Conservation (phyloP, 2,113 vertebrate species). For the Cairina moschata region DNA sequence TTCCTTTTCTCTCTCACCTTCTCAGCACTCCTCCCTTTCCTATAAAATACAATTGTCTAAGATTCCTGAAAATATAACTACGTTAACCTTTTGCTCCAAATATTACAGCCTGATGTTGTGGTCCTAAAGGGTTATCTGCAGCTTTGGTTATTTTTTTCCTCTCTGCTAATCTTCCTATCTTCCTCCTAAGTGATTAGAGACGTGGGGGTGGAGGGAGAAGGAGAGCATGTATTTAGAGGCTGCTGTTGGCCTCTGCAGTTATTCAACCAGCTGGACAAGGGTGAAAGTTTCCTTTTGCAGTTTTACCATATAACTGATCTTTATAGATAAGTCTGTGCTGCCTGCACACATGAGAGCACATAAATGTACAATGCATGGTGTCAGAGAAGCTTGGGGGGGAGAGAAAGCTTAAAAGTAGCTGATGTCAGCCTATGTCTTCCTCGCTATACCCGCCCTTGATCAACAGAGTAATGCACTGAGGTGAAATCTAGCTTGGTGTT, state of each 20-base stretch:
- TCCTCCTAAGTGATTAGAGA: slow-evolving; percentile 71
- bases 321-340: slow-evolving; percentile 15
- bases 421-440: slow-evolving; percentile 4
- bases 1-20: slow-evolving; percentile 19
- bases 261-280: slow-evolving; percentile 41
- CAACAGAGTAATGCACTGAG: background rate
- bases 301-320: slow-evolving; percentile 3
- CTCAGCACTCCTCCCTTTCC: background rate
- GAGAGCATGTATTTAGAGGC: slow-evolving; percentile 35
- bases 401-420: slow-evolving; percentile 55
- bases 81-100: slow-evolving; percentile 35
- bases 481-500: slow-evolving; percentile 41
- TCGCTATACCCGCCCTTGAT: background rate
- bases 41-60: slow-evolving; percentile 4
- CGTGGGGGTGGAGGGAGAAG: slow-evolving; percentile 27
- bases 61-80: slow-evolving; percentile 46
- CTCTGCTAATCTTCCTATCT: slow-evolving; percentile 75
- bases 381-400: background rate
- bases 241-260: slow-evolving; percentile 66
- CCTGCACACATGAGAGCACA: slow-evolving; percentile 25
- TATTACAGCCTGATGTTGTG: slow-evolving; percentile 23
- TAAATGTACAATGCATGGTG: slow-evolving; percentile 16
- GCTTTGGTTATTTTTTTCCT: slow-evolving; percentile 67
- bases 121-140: slow-evolving; percentile 69
- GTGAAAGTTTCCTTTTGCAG: slow-evolving; percentile 56